Conservation (phyloP, 2,888 invertebrate genomes). For the Hanleya hanleyi region DNA sequence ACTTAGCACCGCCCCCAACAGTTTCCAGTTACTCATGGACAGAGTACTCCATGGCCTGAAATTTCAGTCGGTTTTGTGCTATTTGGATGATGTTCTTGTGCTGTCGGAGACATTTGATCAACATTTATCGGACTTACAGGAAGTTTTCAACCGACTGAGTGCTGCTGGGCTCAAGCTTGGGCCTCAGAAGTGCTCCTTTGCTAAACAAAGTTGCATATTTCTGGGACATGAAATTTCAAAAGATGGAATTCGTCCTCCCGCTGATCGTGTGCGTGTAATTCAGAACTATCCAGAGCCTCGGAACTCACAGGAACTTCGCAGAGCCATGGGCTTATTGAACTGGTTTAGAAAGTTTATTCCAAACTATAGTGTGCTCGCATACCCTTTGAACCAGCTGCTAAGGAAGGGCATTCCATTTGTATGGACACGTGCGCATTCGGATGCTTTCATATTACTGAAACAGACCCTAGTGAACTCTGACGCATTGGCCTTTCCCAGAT, state of each 20-base stretch:
- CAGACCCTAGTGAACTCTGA: not conserved
- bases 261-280: too few relatives aligned
- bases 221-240: conserved; percentile 11
- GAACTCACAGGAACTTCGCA: too few relatives aligned
- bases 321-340: too few relatives aligned
- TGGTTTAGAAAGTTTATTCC: conserved; percentile 20
- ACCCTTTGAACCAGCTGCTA: not conserved
- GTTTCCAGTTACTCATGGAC: conserved; percentile 16
- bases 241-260: too few relatives aligned
- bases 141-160: not conserved
- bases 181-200: conserved; percentile 10
- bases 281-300: too few relatives aligned
- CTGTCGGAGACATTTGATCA: conserved; percentile 14
- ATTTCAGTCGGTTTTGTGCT: conserved; percentile 11
- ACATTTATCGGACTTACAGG: not conserved
- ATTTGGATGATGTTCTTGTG: conserved; percentile 15
- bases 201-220: not conserved
- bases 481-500: conserved; percentile 18
- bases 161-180: conserved; percentile 7
- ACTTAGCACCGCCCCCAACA: conserved; percentile 9
- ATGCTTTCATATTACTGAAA: conserved; percentile 12
- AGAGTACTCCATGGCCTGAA: conserved; percentile 4
- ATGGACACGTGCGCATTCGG: conserved; percentile 1
- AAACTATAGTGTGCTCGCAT: conserved; percentile 8
- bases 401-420: not conserved